Conservation (phyloP, 2,113 vertebrate genomes). For the Melanerpes aurifrons region DNA sequence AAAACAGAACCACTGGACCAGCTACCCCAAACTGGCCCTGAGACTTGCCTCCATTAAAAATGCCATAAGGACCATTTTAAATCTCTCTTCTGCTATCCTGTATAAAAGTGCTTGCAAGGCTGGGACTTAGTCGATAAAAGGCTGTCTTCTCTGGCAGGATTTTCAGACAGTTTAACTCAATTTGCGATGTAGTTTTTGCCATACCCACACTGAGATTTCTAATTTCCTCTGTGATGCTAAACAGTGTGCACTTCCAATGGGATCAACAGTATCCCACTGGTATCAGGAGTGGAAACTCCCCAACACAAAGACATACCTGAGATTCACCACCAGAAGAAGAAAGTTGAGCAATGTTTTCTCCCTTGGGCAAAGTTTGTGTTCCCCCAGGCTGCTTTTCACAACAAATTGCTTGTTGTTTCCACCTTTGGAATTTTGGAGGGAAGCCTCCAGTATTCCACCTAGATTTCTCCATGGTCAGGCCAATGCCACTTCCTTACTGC, state of each 20-base stretch:
- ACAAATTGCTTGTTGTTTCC: not conserved
- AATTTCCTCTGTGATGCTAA: constrained; percentile 12
- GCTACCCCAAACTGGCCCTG: not conserved
- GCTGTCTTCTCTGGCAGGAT: not conserved
- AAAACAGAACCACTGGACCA: not conserved
- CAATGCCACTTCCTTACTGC: fast-evolving
- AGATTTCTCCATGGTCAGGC: not conserved
- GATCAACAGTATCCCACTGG: not conserved
- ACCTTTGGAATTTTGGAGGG: not conserved
- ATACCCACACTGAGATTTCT: not conserved
- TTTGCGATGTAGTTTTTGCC: not conserved
- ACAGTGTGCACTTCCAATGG: fast-evolving
- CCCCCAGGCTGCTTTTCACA: not conserved
- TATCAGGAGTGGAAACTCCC: not conserved
- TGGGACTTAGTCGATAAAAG: not conserved
- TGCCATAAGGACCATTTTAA: not conserved
- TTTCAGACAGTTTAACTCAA: constrained; percentile 15
- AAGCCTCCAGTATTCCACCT: not conserved
- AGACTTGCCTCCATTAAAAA: not conserved
- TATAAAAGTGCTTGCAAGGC: not conserved
- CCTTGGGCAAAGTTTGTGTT: not conserved
- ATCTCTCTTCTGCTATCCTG: not conserved
- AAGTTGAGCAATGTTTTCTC: not conserved
- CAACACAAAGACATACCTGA: not conserved
- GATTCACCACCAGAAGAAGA: not conserved